Conservation (phyloP, 2,797 vertebrate species). For the Pipistrellus pygmaeus region DNA sequence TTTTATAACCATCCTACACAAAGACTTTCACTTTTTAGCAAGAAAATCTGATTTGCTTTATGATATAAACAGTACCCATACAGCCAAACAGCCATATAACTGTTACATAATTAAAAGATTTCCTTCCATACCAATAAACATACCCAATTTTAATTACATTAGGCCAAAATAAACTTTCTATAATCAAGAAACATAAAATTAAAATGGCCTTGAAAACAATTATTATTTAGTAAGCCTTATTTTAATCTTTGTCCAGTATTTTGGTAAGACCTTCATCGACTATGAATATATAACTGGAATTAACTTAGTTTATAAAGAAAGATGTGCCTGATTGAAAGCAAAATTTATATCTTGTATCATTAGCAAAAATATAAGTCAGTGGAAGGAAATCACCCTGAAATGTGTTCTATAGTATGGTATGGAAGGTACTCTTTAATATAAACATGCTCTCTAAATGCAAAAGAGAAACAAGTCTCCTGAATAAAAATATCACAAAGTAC, state of each 20-base stretch:
- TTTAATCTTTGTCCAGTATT: slow-evolving; percentile 36
- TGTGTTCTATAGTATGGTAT: slow-evolving; percentile 85
- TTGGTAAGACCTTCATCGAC: not conserved
- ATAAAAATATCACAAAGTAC: slow-evolving; percentile 61
- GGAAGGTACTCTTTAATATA: slow-evolving; percentile 85
- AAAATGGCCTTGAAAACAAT: slow-evolving; percentile 48
- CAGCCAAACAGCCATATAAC: slow-evolving; percentile 68
- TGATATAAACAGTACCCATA: slow-evolving; percentile 75
- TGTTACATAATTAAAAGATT: slow-evolving; percentile 79
- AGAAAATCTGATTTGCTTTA: slow-evolving; percentile 64
- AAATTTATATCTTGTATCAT: slow-evolving; percentile 12
- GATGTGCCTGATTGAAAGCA: not conserved
- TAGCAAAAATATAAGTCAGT: not conserved
- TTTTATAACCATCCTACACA: slow-evolving; percentile 66
- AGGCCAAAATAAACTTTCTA: slow-evolving; percentile 21
- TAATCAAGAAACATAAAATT: slow-evolving; percentile 51
- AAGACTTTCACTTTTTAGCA: slow-evolving; percentile 63
- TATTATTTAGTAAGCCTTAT: slow-evolving; percentile 60
- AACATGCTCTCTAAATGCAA: slow-evolving; percentile 84
- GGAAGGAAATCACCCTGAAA: not conserved
- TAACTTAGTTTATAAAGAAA: slow-evolving; percentile 40
- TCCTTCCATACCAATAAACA: slow-evolving; percentile 85
- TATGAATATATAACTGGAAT: slow-evolving; percentile 31
- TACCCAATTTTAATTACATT: slow-evolving; percentile 47
- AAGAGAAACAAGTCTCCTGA: slow-evolving; percentile 87